Percentiles rank a stretch among this genome's conserved stretches.
Evolutionary conservation across 2,113 vertebrate species (phyloP).

Genomic region (Prunella himalayana): DNA sequence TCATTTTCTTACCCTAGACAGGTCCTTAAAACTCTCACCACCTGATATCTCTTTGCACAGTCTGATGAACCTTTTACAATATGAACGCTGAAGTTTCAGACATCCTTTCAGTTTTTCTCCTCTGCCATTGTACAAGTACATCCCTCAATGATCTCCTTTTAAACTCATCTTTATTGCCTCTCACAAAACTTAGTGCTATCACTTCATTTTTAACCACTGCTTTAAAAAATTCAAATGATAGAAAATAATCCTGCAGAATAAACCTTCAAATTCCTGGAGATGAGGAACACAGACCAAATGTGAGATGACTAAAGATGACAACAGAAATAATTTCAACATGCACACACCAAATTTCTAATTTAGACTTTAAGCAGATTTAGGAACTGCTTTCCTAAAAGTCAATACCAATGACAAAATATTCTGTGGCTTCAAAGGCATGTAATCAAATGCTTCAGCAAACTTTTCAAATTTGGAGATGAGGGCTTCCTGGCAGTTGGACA

Average conservation of each 20-base stretch:
- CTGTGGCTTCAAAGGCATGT: neutral
- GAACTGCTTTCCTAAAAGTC: neutral
- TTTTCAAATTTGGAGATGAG: neutral
- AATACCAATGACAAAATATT: neutral
- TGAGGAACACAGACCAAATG: neutral
- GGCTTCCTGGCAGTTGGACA: neutral
- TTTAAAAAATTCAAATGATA: neutral
- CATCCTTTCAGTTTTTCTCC: neutral
- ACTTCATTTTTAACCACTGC: neutral
- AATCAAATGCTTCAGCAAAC: neutral
- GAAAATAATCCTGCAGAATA: neutral
- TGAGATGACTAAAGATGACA: neutral
- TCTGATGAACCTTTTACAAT: neutral
- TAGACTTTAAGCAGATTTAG: neutral
- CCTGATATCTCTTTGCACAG: neutral
- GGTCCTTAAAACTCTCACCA: neutral
- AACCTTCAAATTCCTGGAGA: neutral
- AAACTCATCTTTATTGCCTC: neutral
- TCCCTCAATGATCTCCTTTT: neutral
- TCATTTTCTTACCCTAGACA: neutral
- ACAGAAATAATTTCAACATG: neutral
- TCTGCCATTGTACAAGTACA: neutral
- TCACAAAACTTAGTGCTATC: neutral
- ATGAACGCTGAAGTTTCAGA: neutral
- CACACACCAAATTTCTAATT: neutral